Percentiles rank a stretch among this genome's conserved stretches.
These are phyloP conservation scores for Borostomias antarcticus DNA, from an alignment of 2,797 vertebrate genomes.

Conservation along the genomic window DNA sequence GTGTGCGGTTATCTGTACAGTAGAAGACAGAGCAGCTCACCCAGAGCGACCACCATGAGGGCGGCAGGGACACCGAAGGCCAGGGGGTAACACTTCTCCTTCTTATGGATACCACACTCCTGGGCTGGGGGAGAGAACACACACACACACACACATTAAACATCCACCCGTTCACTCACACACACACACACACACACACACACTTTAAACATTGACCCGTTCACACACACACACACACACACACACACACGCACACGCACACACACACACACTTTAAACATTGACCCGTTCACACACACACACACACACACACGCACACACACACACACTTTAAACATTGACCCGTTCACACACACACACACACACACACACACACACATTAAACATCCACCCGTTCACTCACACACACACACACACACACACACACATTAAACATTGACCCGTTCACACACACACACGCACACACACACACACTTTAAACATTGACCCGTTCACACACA, in stretches of 20 bases:
- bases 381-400: too few species aligned
- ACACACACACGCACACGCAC: not conserved
- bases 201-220: too few species aligned
- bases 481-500: too few species aligned
- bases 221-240: not conserved
- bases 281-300: too few species aligned
- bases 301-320: not conserved
- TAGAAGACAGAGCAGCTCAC: slow-evolving; percentile 80
- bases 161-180: too few species aligned
- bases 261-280: too few species aligned
- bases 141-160: slow-evolving; percentile 20
- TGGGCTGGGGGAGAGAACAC: slow-evolving; percentile 74
- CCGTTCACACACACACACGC: slow-evolving; percentile 29
- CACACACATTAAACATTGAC: not conserved
- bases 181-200: slow-evolving; percentile 7
- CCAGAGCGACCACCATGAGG: slow-evolving; percentile 87
- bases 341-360: slow-evolving; percentile 15
- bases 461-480: slow-evolving; percentile 7
- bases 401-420: slow-evolving; percentile 27
- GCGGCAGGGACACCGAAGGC: slow-evolving; percentile 93
- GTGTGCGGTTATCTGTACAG: not conserved
- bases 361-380: slow-evolving; percentile 16
- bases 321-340: too few species aligned
- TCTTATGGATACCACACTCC: slow-evolving; percentile 82
- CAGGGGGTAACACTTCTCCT: slow-evolving; percentile 86